Evolutionary conservation across 2,113 vertebrate species (phyloP), one percentile per base, ranked within the genome.

Genomic region (Junco hyemalis): DNA sequence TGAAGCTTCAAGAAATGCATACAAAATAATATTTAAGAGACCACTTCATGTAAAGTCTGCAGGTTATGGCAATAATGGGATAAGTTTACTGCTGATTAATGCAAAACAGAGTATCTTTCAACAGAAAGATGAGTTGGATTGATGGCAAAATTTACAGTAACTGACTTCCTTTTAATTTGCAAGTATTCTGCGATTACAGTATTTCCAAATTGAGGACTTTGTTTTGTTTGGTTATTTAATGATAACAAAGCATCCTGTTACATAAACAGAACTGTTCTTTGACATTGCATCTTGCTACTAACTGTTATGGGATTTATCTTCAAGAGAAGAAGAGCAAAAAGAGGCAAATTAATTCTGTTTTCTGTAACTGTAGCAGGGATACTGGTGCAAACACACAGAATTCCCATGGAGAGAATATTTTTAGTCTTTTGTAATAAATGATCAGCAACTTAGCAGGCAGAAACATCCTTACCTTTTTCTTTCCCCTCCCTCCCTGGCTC

Each of bases 321-420:
- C 69, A 84, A 86, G 79, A 88, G 35, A 91, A 91, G 71, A 84
- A 88, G 31, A 86, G 71, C 64, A 94, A 81, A 66, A 88, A 88
- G 68, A 84, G 33, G n/a, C 44, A 95, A 76, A 96, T 86, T 92
- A 95, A 91, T 96, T 92, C 79, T 65, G 23, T 70, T 92, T 96
- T 91, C 80, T 84, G 53, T 81, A 94, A 68, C 50, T 5, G 3
- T 64, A 82, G 91, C 56, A 71, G 45, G 51, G 59, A 80, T 45
- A 87, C 72, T 56, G 91, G 53, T 64, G 68, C 81, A 90, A 93
- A 73, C 12, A 81, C 36, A 82, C 66, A 81, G 24, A 76, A 93
- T 60, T 96, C 91, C 86, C 74, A 66, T 4, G n/a, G 74, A 89
- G 53, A 90, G 56, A 77, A 14, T 70, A 88, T 63, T 88, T 94